These are phyloP conservation scores for Platysteira castanea DNA, from an alignment of 2,113 vertebrate genomes.

Conservation along the genomic window DNA sequence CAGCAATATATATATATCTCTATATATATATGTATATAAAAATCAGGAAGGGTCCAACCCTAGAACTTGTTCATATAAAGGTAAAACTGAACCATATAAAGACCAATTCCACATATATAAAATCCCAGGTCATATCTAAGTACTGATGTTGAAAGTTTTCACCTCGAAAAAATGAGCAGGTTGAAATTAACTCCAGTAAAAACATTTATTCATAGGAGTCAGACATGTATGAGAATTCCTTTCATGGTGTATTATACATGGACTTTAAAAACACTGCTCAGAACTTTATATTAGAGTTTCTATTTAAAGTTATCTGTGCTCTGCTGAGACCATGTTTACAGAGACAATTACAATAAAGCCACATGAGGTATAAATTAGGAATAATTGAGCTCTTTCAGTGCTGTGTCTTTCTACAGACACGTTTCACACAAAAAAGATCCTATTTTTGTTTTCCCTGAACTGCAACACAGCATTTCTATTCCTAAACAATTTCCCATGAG, in stretches of 20 bases:
- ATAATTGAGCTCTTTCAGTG: background rate
- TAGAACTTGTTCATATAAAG: background rate
- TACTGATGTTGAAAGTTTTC: background rate
- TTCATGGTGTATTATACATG: background rate
- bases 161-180: background rate
- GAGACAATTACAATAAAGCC: background rate
- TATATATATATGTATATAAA: background rate
- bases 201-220: background rate
- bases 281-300: background rate
- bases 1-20: no score
- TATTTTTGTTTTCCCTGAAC: background rate
- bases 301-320: background rate
- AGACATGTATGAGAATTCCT: background rate
- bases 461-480: background rate
- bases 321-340: background rate
- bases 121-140: background rate
- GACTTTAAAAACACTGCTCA: background rate
- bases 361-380: background rate
- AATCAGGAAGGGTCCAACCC: background rate
- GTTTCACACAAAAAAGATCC: background rate
- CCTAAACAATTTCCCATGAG: background rate
- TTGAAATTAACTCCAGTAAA: background rate
- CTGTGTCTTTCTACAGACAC: background rate
- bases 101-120: accelerated
- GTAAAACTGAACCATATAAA: background rate